A percentile compares a stretch with the other conserved stretches of the same genome.
Evolutionary conservation across 2,113 vertebrate species (phyloP).

Genomic region (Centrocercus urophasianus): DNA sequence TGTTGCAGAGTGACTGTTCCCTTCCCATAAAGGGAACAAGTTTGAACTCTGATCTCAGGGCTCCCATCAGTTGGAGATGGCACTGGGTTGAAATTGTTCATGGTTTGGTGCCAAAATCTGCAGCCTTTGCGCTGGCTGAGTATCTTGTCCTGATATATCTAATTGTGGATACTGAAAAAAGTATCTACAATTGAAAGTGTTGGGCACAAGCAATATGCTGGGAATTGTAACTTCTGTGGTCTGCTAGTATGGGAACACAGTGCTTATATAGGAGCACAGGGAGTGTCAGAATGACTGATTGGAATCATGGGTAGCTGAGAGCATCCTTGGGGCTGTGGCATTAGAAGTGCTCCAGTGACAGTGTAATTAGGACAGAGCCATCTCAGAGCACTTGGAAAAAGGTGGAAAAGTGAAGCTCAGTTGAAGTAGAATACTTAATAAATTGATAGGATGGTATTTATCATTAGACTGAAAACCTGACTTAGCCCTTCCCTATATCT

Average conservation of each 20-base stretch:
- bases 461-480: background rate
- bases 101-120: background rate
- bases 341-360: background rate
- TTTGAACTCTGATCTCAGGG: background rate
- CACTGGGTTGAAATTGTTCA: background rate
- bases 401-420: background rate
- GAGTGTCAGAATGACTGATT: background rate
- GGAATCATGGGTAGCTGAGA: background rate
- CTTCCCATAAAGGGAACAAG: conserved; percentile 26
- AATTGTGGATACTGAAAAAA: background rate
- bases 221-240: background rate
- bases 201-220: background rate
- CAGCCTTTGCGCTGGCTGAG: background rate
- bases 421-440: background rate
- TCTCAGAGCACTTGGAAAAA: background rate
- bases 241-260: background rate
- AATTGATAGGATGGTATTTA: background rate
- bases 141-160: background rate
- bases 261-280: background rate
- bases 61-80: background rate
- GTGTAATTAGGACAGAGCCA: background rate
- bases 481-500: background rate
- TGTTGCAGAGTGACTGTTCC: conserved; percentile 50
- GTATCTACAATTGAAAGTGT: background rate
- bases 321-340: background rate